These are phyloP conservation scores for Ostrea denselamellosa DNA, from an alignment of 1,140 invertebrate genomes.

Conservation along the genomic window DNA sequence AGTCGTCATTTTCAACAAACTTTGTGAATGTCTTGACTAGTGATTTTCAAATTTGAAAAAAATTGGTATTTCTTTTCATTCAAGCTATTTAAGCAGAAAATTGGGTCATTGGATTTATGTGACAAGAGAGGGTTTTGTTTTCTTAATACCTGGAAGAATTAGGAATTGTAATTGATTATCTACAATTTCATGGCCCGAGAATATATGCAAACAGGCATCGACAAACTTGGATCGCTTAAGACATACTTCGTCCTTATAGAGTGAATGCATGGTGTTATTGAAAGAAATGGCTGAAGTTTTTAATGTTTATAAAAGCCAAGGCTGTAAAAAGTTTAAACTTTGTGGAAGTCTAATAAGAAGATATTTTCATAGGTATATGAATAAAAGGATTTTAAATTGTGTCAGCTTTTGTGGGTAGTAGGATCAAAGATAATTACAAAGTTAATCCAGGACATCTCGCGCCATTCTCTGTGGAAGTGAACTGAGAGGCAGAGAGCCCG, in stretches of 20 bases:
- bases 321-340: not conserved
- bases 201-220: not conserved
- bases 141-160: not conserved
- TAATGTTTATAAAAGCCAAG: not conserved
- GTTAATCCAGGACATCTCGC: not conserved
- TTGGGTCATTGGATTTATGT: slow-evolving; percentile 22
- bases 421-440: not conserved
- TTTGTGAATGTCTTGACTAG: not conserved
- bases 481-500: not conserved
- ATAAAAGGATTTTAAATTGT: slow-evolving; percentile 28
- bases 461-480: not conserved
- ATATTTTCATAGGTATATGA: slow-evolving; percentile 20
- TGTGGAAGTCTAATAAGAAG: not conserved
- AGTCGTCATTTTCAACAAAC: not conserved
- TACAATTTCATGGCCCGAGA: not conserved
- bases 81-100: slow-evolving; percentile 16
- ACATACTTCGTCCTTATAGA: not conserved
- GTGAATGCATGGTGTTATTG: not conserved
- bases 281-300: not conserved
- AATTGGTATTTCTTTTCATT: slow-evolving; percentile 3
- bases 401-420: not conserved
- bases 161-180: slow-evolving; percentile 9
- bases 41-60: not conserved
- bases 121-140: not conserved
- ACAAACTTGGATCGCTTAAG: not conserved